phyloP scores from a whole-genome alignment of 1,140 invertebrate species.

The Palaemon carinicauda region DNA sequence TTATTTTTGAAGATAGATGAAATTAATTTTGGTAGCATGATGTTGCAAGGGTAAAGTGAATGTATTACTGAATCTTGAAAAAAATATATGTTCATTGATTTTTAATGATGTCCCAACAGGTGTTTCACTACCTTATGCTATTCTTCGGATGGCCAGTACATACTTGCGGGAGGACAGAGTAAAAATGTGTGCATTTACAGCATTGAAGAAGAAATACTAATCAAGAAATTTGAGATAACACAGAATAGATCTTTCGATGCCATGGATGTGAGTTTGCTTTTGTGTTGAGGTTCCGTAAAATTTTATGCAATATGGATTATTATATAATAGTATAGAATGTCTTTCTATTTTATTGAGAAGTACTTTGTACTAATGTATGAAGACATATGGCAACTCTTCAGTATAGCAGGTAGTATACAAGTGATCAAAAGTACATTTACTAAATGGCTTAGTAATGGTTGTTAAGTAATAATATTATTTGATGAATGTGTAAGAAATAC shows the following conservation, averaged over 20 bases:
- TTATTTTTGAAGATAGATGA: too few species aligned
- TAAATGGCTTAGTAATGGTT: too few species aligned
- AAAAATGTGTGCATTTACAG: constrained; percentile 93
- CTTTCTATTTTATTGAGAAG: too few species aligned
- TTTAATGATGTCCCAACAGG: constrained; percentile 69
- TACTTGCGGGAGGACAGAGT: constrained; percentile 90
- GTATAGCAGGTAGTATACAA: too few species aligned
- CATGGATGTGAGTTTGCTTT: constrained; percentile 77
- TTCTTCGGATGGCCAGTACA: constrained; percentile 86
- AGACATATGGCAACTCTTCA: too few species aligned
- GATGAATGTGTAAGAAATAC: too few species aligned
- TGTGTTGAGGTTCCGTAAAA: not conserved
- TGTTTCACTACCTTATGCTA: constrained; percentile 90
- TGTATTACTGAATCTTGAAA: too few species aligned
- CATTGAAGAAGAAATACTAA: constrained; percentile 74
- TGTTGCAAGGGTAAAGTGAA: not conserved
- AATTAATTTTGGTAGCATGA: too few species aligned
- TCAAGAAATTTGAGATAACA: constrained; percentile 94
- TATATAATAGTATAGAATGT: too few species aligned
- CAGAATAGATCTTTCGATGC: constrained; percentile 93
- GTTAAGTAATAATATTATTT: too few species aligned
- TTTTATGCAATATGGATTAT: not conserved
- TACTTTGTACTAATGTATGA: too few species aligned
- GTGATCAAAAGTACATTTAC: too few species aligned
- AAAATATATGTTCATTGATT: not conserved